phyloP scores from a whole-genome alignment of 2,888 invertebrate genomes.

The Physocephala rufipes region DNA sequence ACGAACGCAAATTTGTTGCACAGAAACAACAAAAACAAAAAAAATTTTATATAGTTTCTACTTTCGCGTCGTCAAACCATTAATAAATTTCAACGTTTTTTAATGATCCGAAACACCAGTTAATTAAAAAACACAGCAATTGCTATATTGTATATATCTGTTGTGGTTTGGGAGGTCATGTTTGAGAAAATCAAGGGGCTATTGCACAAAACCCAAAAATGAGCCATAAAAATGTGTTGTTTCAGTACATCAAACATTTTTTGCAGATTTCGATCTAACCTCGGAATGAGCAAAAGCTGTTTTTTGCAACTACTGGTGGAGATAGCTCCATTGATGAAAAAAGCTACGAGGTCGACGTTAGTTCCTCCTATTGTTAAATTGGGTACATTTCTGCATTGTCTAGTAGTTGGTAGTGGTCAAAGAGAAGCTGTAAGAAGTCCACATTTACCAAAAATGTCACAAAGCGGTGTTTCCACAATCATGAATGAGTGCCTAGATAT shows the following conservation, averaged over 20 bases:
- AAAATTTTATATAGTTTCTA: too few species aligned
- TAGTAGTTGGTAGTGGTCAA: not conserved
- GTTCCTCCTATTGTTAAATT: not conserved
- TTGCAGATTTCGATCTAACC: not conserved
- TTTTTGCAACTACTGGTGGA: not conserved
- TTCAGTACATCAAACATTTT: not conserved
- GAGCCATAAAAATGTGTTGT: too few species aligned
- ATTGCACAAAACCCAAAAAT: too few species aligned
- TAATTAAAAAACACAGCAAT: too few species aligned
- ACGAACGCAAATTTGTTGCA: too few species aligned
- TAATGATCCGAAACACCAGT: too few species aligned
- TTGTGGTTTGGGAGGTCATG: too few species aligned
- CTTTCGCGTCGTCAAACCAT: too few species aligned
- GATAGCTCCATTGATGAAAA: not conserved
- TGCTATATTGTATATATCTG: too few species aligned
- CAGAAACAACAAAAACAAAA: too few species aligned
- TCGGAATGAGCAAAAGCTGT: slow-evolving; percentile 4
- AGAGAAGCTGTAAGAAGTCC: not conserved
- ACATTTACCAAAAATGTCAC: not conserved
- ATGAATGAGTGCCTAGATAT: not conserved
- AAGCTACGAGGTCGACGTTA: not conserved
- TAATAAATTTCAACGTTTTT: too few species aligned
- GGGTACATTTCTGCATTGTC: not conserved
- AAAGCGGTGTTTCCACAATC: not conserved
- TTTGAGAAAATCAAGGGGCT: too few species aligned